phyloP scores from a whole-genome alignment of 2,888 invertebrate species.

The Acronicta alni region DNA sequence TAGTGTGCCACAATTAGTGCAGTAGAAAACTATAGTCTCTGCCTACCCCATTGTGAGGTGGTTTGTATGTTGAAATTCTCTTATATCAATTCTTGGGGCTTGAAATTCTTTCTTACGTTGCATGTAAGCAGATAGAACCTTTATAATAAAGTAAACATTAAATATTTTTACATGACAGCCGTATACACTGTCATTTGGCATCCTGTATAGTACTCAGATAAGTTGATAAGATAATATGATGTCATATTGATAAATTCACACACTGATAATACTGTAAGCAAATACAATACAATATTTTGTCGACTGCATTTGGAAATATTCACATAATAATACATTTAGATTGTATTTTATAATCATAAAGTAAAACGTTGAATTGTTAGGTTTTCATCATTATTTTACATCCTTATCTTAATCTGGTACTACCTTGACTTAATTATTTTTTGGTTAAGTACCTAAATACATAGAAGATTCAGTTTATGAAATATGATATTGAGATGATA shows the following conservation, averaged over 20 bases:
- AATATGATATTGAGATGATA: too few species aligned
- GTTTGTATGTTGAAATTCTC: too few species aligned
- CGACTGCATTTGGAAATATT: slow-evolving; percentile 43
- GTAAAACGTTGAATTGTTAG: not conserved
- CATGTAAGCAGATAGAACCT: not conserved
- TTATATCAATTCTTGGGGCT: too few species aligned
- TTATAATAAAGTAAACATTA: slow-evolving; percentile 25
- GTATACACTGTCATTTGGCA: slow-evolving; percentile 40
- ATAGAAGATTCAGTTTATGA: too few species aligned
- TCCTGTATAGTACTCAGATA: slow-evolving; percentile 57
- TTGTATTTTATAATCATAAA: slow-evolving; percentile 9
- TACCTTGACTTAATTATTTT: not conserved
- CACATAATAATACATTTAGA: slow-evolving; percentile 7
- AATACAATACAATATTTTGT: slow-evolving; percentile 50
- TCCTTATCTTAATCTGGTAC: not conserved
- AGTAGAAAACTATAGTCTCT: too few species aligned
- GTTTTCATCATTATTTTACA: too few species aligned
- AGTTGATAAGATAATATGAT: slow-evolving; percentile 66
- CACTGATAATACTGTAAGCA: slow-evolving; percentile 53
- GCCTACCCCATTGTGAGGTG: too few species aligned
- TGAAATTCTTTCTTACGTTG: too few species aligned
- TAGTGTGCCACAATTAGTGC: too few species aligned
- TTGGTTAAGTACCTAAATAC: too few species aligned
- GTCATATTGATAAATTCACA: slow-evolving; percentile 66
- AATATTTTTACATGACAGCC: slow-evolving; percentile 46